Evolutionary conservation across 2,888 invertebrate genomes (phyloP), one percentile per base, ranked within the genome.

Genomic region (Thecophora atra): DNA sequence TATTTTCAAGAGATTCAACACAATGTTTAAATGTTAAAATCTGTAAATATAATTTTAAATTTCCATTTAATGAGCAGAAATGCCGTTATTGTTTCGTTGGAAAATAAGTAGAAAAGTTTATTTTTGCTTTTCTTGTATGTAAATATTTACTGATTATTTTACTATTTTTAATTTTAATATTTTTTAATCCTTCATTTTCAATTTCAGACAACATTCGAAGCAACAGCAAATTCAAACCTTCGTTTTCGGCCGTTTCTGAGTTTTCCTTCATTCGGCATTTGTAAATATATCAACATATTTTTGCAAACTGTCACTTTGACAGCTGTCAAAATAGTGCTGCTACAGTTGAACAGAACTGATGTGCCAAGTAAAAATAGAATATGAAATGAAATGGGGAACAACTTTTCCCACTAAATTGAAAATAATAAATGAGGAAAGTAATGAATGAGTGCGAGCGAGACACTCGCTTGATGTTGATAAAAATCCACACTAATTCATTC

Each of bases 281-380:
- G 47, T 6, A 47, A 47, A 47, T n/a, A 47, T 47, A n/a, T 47
- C 15, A 47, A 47, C 26, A 58, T 64, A 5, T 64, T 64, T 63
- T 37, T 64, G 64, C 60, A 68, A 65, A 70, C 65, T 73, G 73
- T 73, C 70, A 70, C 37, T 70, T 70, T 75, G 74, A 74, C 75
- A 75, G 74, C 73, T 75, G 75, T 75, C 75, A 72, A 74, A 74
- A 74, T 75, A 72, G 73, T 63, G 67, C 56, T 56, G 11, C 42
- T 2, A n/a, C n/a, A n/a, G 68, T 24, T 28, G n/a, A 37, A 11
- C 11, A 21, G 54, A 21, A 28, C n/a, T 30, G 26, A 13, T 7
- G 15, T 30, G 26, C 15, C 5, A 37, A 44, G 7, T 17, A 42
- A 37, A 44, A 47, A 65, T 19, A n/a, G 47, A 65, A 26, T 8